phyloP scores from a whole-genome alignment of 2,797 vertebrate genomes.

The Meda fulgida region DNA sequence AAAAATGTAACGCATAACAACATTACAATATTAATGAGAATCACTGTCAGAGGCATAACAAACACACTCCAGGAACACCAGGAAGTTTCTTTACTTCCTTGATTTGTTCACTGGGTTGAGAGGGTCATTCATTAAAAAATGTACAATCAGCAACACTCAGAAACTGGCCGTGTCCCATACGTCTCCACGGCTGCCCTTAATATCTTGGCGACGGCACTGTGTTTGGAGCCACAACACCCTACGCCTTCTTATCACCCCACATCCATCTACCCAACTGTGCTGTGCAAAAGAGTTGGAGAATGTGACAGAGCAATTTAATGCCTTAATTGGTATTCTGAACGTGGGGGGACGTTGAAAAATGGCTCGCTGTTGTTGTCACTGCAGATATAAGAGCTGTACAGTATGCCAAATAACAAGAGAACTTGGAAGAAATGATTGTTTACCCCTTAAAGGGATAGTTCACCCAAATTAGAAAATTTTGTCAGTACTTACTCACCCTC shows the following conservation, averaged over 20 bases:
- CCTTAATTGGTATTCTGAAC: constrained; percentile 61
- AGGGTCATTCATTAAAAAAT: constrained; percentile 51
- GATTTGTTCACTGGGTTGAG: constrained; percentile 22
- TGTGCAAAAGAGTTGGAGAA: constrained; percentile 57
- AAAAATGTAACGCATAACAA: constrained; percentile 15
- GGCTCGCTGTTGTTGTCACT: constrained; percentile 53
- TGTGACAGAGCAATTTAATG: constrained; percentile 66
- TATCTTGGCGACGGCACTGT: constrained; percentile 31
- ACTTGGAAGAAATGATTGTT: constrained; percentile 14
- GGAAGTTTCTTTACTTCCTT: constrained; percentile 44
- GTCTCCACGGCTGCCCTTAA: constrained; percentile 33
- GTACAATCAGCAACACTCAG: constrained; percentile 36
- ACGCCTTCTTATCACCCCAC: constrained; percentile 41
- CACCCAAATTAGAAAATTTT: too few species aligned
- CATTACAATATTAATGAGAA: constrained; percentile 19
- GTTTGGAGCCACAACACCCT: constrained; percentile 28
- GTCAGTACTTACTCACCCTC: too few species aligned
- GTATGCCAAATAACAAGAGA: constrained; percentile 27
- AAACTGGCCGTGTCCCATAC: constrained; percentile 32
- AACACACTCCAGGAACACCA: constrained; percentile 44
- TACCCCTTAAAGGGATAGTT: too few species aligned
- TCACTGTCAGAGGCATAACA: constrained; percentile 24
- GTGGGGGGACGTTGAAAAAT: constrained; percentile 58
- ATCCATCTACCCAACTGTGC: constrained; percentile 65
- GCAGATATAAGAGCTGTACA: constrained; percentile 34